Evolutionary conservation across 2,113 vertebrate species (phyloP), one percentile per base, ranked within the genome.

Genomic region (Romanogobio albipinnatus): DNA sequence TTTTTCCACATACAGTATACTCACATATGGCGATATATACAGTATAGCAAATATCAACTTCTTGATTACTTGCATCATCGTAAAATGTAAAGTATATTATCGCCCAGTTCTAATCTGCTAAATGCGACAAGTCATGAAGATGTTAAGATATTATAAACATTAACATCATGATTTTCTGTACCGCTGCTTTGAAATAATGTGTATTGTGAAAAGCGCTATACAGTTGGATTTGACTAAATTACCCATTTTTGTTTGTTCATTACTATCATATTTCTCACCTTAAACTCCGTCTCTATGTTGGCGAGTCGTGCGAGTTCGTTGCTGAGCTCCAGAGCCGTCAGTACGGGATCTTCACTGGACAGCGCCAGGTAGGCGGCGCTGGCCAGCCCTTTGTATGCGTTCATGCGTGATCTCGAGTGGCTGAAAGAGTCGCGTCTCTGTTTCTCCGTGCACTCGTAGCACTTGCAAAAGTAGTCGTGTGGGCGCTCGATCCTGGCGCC

Each of bases 271-370:
- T 7, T 26, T 26, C 87, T 95, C 94, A 99, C 98, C 97, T 99
- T 99, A 92, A 99, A 99, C 93, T 99, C 98, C 29, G 97, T 99
- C 93, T 99, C 98, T 71, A 99, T 99, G 95, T 99, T 99, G 92
- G 98, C 98, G 84, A 99, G 94, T 71, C 97, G 94, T 86, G 97
- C 97, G 84, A 99, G 89, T 91, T 99, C 98, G n/a, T 98, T 99
- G 95, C 98, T 99, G 89, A 99, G 95, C 86, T 99, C 97, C 74
- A 99, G 92, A 1, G 98, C 97, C 0, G 97, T 99, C 87, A 98
- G 95, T 64, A 99, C 97, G 4, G 98, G 97, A 89, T 99, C 98
- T 92, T 99, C 97, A 17, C 98, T 99, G 91, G 97, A 98, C 86
- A 99, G 95, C 0, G 97, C 95, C 89, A 99, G 91, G 91, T 99